A percentile compares a stretch with the other conserved stretches of the same genome.
phyloP scores from a whole-genome alignment of 2,113 vertebrate genomes.

The Enhydra lutris region DNA sequence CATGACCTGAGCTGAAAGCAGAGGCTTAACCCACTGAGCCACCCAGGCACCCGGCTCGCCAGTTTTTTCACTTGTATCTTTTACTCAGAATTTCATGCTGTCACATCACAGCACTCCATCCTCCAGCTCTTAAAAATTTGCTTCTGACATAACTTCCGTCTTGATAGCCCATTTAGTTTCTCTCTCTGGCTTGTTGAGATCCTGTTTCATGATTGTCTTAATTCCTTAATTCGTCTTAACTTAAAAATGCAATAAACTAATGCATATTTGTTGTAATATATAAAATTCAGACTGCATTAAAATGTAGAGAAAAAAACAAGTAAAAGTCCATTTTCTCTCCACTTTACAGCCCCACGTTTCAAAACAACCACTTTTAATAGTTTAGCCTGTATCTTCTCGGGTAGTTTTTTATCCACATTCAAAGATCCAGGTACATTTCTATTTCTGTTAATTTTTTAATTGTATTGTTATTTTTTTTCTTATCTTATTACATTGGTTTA shows the following conservation, averaged over 20 bases:
- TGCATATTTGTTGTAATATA: not conserved
- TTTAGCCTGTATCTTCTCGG: not conserved
- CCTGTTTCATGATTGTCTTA: not conserved
- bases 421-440: not conserved
- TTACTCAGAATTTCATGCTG: not conserved
- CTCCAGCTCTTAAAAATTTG: not conserved
- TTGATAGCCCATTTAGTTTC: not conserved
- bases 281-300: not conserved
- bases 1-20: too few species aligned
- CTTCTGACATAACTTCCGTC: not conserved
- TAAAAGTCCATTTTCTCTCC: not conserved
- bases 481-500: not conserved
- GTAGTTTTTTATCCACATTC: not conserved
- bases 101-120: not conserved
- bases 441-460: not conserved
- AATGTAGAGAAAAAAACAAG: not conserved
- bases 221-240: not conserved
- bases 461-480: constrained; percentile 17
- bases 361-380: not conserved
- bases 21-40: too few species aligned
- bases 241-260: not conserved
- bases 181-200: not conserved
- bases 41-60: not conserved
- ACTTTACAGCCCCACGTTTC: not conserved
- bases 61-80: not conserved